Conservation (phyloP, 2,797 vertebrate genomes). For the Centroberyx gerrardi region DNA sequence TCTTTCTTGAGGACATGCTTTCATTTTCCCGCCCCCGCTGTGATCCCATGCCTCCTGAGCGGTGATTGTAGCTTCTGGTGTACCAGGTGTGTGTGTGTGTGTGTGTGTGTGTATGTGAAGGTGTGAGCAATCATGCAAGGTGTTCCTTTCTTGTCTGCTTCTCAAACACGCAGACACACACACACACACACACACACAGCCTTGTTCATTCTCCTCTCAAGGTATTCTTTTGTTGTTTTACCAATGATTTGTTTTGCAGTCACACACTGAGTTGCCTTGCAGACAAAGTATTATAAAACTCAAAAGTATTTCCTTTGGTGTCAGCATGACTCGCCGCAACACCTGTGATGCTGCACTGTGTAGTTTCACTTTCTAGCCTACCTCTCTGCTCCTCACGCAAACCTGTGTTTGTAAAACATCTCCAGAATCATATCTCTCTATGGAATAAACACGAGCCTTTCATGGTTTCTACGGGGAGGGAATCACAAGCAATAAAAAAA, state of each 20-base stretch:
- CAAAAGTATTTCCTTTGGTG: conserved; percentile 54
- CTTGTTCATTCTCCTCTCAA: conserved; percentile 42
- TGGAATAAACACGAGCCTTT: conserved; percentile 54
- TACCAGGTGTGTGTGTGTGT: conserved; percentile 36
- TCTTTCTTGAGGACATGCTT: conserved; percentile 72
- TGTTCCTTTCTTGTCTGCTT: conserved; percentile 7
- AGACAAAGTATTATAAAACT: conserved; percentile 49
- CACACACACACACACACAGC: conserved; percentile 26
- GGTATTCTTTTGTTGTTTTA: conserved; percentile 48
- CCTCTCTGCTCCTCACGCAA: conserved; percentile 23
- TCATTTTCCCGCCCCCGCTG: conserved; percentile 59
- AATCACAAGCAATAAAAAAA: conserved; percentile 58
- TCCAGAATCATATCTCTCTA: conserved; percentile 46
- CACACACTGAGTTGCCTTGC: conserved; percentile 35
- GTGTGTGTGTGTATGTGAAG: conserved; percentile 28
- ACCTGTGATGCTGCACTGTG: conserved; percentile 54
- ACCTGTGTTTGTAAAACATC: conserved; percentile 56
- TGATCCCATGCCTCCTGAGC: conserved; percentile 49
- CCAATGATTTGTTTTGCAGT: conserved; percentile 39
- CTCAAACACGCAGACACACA: conserved; percentile 5
- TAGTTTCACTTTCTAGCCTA: conserved; percentile 54
- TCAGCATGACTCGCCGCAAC: conserved; percentile 32
- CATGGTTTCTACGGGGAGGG: conserved; percentile 35
- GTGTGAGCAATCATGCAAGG: conserved; percentile 12
- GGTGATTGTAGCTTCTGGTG: conserved; percentile 53